phyloP scores from a whole-genome alignment of 2,113 vertebrate species.

The Oreochromis spilurus region DNA sequence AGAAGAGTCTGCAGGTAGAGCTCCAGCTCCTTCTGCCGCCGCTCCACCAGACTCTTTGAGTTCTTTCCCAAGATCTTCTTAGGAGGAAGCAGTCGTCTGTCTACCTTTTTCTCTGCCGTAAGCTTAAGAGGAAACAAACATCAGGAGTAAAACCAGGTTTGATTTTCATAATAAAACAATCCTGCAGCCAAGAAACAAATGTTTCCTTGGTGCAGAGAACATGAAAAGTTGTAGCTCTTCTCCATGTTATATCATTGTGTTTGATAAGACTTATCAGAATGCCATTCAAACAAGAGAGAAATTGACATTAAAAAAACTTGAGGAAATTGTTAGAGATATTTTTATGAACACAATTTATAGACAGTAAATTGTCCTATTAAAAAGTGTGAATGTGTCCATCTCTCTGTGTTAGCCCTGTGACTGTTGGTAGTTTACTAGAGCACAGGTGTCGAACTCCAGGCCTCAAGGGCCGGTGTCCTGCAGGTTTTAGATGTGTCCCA shows the following conservation, averaged over 20 bases:
- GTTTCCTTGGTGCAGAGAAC: background rate
- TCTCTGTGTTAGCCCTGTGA: background rate
- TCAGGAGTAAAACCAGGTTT: background rate
- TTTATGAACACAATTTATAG: background rate
- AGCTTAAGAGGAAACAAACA: conserved; percentile 69
- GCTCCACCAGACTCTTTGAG: conserved; percentile 91
- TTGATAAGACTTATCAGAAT: background rate
- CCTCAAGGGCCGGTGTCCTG: too few relatives aligned
- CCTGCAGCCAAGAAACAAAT: background rate
- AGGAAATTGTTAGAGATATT: background rate
- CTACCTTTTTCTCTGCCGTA: conserved; percentile 85
- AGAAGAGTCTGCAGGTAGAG: conserved; percentile 90
- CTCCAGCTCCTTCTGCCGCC: conserved; percentile 91
- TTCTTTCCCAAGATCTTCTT: conserved; percentile 99
- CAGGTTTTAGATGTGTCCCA: too few relatives aligned
- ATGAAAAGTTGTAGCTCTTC: background rate
- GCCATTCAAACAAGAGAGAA: background rate
- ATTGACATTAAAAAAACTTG: accelerated
- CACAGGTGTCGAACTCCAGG: too few relatives aligned
- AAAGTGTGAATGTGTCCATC: background rate
- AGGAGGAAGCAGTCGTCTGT: conserved; percentile 87
- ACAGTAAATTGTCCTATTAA: background rate
- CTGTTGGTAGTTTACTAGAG: background rate
- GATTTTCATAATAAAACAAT: background rate
- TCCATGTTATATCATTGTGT: background rate